Base-by-base conservation (phyloP, 2,113 vertebrate species). In the Nerophis ophidion region DNA sequence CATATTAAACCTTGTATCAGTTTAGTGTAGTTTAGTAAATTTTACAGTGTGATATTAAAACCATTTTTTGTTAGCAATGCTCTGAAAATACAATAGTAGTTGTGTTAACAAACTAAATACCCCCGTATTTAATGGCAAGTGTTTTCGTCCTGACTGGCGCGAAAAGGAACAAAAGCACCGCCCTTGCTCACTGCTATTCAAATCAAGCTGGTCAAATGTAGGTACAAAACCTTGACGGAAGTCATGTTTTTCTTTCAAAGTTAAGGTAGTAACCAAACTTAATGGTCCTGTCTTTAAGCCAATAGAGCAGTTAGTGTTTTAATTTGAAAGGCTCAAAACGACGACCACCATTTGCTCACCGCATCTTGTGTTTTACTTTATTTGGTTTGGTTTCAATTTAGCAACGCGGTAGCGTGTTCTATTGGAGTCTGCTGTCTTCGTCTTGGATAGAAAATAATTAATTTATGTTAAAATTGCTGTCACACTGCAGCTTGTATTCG, bases 141-240 rank as follows among this genome's bases (percentile, higher is more conserved):
- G 76, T 71, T 73, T 66, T 77, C 42, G 12, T 77, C 82, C 55
- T 1, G 2, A 74, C 11, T 83, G 83, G 85, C 85, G 85, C 80
- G 83, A 87, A 87, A 84, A 8, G 2, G 4, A 4, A 3, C 5
- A 48, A 5, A 7, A 48, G 56, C 50, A 2, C 71, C 80, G 33
- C 85, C 85, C 40, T 34, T 38, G 5, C 7, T 5, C 40, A 3
- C 3, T 0, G 0, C 0, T 0, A 4, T 0, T 0, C 40, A 17
- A 4, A 4, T 70, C 8, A 70, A 47, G 60, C 15, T 0, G 13
- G 1, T 16, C 7, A 13, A 14, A 10, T 26, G 38, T 9, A 10
- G 3, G 0, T 13, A 4, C 2, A 9, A 52, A 42, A 14, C 1
- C 0, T n/a, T n/a, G 1, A 36, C 58, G 57, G 72, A 65, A 13